Conservation (phyloP, 23 tunicate genomes). For the Halocynthia aurantium region DNA sequence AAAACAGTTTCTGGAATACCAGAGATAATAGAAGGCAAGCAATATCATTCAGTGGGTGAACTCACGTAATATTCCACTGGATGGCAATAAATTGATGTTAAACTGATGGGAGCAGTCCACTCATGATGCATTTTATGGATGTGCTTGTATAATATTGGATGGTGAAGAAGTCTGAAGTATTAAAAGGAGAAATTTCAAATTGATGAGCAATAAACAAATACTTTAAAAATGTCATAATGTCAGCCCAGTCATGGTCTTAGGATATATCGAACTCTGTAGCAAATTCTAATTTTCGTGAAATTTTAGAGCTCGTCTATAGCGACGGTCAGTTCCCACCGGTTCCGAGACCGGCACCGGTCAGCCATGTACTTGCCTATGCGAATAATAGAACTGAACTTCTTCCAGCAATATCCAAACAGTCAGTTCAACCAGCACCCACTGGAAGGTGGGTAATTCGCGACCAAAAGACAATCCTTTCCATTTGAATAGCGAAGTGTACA, state of each 20-base stretch:
- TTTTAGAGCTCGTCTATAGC: no score
- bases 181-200: background rate
- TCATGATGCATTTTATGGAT: slow-evolving; percentile 73
- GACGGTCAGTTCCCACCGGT: no score
- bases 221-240: no score
- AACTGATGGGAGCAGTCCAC: slow-evolving; percentile 70
- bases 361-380: slow-evolving; percentile 44
- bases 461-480: slow-evolving; percentile 54
- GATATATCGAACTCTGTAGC: no score
- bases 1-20: background rate
- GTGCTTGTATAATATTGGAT: slow-evolving; percentile 58
- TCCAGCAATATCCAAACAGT: slow-evolving; percentile 54
- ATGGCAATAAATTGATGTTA: slow-evolving; percentile 56
- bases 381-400: slow-evolving; percentile 64
- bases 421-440: slow-evolving; percentile 53
- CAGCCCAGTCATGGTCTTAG: no score
- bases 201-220: no score
- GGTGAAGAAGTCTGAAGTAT: slow-evolving; percentile 53
- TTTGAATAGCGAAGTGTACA: slow-evolving; percentile 28
- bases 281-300: no score
- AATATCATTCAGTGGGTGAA: background rate
- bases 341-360: background rate
- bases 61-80: slow-evolving; percentile 67
- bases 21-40: no score
- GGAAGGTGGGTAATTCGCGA: slow-evolving; percentile 60